Conservation (phyloP, 2,888 invertebrate species). For the Sarcophaga caerulescens region DNA sequence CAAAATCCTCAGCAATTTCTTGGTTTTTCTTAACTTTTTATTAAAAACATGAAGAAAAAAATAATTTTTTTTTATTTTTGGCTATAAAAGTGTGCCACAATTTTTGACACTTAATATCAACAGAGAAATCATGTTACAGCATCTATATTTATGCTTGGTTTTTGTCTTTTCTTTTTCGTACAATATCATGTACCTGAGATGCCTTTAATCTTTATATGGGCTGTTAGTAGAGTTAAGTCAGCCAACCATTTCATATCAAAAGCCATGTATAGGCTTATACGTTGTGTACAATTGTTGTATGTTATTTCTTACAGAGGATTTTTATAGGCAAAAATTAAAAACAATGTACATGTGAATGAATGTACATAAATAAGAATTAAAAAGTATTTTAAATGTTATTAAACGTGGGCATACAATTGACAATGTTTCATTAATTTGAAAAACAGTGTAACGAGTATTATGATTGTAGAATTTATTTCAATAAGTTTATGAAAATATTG, state of each 20-base stretch:
- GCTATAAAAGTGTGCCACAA: constrained; percentile 65
- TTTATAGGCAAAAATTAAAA: constrained; percentile 19
- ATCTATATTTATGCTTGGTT: constrained; percentile 4
- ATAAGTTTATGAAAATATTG: no score
- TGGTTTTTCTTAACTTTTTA: constrained; percentile 30
- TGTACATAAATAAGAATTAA: constrained; percentile 11
- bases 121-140: constrained; percentile 56
- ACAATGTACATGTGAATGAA: not conserved
- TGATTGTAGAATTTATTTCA: no score
- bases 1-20: constrained; percentile 59
- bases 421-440: not conserved
- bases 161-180: not conserved
- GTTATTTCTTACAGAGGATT: constrained; percentile 11
- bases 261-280: not conserved
- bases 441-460: no score
- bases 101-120: constrained; percentile 64
- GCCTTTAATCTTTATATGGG: not conserved
- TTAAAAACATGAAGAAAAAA: not conserved
- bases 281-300: not conserved
- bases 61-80: constrained; percentile 36
- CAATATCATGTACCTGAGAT: not conserved
- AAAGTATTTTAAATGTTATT: constrained; percentile 5
- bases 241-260: constrained; percentile 21
- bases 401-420: constrained; percentile 24
- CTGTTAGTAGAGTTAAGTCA: constrained; percentile 5